Percentiles rank a stretch among this genome's conserved stretches.
Evolutionary conservation across 2,888 invertebrate species (phyloP).

Genomic region (Leptura quadrifasciata): DNA sequence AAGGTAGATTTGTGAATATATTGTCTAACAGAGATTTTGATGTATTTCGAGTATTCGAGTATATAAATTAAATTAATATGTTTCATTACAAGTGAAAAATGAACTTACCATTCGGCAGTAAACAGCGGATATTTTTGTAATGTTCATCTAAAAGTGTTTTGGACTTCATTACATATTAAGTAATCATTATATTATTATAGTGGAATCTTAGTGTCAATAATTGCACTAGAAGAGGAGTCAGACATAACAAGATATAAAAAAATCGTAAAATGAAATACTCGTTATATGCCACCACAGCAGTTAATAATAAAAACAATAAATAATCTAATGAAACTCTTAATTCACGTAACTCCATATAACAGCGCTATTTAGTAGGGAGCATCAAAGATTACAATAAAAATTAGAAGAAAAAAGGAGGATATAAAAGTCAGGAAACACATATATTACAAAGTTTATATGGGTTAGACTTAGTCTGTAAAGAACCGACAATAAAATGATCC

Average conservation of each 20-base stretch:
- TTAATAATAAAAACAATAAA: conserved; percentile 14
- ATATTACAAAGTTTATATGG: conserved; percentile 74
- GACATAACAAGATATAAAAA: background rate
- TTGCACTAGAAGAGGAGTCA: background rate
- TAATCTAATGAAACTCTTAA: conserved; percentile 14
- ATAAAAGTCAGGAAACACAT: conserved; percentile 72
- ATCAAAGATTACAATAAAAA: conserved; percentile 26
- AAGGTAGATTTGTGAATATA: too few species aligned
- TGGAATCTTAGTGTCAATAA: background rate
- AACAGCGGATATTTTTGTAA: too few species aligned
- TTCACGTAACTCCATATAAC: conserved; percentile 23
- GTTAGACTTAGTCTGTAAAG: conserved; percentile 70
- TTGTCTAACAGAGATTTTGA: too few species aligned
- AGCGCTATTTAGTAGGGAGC: conserved; percentile 27
- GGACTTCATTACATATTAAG: too few species aligned
- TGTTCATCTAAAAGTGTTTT: too few species aligned
- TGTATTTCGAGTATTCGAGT: too few species aligned
- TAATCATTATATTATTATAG: too few species aligned
- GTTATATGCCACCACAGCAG: conserved; percentile 9
- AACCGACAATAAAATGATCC: conserved; percentile 71
- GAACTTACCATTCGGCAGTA: too few species aligned
- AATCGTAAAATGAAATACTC: background rate
- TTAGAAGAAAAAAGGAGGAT: conserved; percentile 58
- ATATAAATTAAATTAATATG: too few species aligned
- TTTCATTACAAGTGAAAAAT: too few species aligned